Evolutionary conservation across 2,113 vertebrate genomes (phyloP).

Genomic region (Paramisgurnus dabryanus): DNA sequence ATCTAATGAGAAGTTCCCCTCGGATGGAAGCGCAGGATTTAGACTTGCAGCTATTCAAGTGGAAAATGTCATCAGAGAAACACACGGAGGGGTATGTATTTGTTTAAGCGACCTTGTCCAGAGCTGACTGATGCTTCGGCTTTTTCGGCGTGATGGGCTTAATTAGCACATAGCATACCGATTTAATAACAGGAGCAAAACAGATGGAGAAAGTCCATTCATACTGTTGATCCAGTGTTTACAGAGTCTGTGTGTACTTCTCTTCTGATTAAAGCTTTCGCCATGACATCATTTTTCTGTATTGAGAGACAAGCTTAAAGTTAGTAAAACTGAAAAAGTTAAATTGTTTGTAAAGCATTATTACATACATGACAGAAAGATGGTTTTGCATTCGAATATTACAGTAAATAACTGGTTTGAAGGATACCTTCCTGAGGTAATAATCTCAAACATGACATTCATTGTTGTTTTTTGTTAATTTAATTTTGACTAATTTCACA

Average conservation of each 20-base stretch:
- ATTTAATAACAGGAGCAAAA: slow-evolving; percentile 38
- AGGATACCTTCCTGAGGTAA: too few species aligned
- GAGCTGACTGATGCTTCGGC: background rate
- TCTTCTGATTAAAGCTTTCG: slow-evolving; percentile 66
- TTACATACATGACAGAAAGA: too few species aligned
- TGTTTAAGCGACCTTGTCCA: slow-evolving; percentile 22
- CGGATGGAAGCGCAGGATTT: slow-evolving; percentile 28
- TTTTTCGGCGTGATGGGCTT: slow-evolving; percentile 7
- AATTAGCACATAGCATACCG: background rate
- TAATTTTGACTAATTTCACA: too few species aligned
- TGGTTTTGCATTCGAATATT: too few species aligned
- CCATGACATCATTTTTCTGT: slow-evolving; percentile 75
- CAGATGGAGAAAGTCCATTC: background rate
- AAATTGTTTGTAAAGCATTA: background rate
- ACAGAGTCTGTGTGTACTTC: background rate
- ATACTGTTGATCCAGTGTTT: slow-evolving; percentile 14
- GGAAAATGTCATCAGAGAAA: slow-evolving; percentile 27
- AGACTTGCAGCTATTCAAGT: slow-evolving; percentile 27
- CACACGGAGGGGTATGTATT: slow-evolving; percentile 16
- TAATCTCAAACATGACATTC: too few species aligned
- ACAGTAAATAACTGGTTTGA: too few species aligned
- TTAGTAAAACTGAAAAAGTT: background rate
- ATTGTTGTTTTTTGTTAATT: too few species aligned
- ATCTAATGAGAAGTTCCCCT: slow-evolving; percentile 58
- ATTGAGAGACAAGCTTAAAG: slow-evolving; percentile 19